phyloP scores from a whole-genome alignment of 2,797 vertebrate genomes.

The Chelon labrosus region DNA sequence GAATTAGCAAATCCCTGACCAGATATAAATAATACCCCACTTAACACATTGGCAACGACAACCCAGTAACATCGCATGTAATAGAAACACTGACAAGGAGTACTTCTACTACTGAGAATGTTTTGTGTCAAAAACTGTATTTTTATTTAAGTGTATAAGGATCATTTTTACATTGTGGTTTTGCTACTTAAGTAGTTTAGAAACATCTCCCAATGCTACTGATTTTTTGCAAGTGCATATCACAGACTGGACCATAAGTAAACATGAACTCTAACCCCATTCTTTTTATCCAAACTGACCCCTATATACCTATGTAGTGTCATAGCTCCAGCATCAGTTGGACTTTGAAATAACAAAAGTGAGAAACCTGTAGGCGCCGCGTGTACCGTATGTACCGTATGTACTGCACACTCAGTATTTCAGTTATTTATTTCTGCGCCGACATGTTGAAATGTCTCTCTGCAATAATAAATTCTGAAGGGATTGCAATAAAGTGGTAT shows the following conservation, averaged over 20 bases:
- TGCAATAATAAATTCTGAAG: constrained; percentile 32
- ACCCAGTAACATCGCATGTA: background rate
- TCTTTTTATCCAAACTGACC: constrained; percentile 1
- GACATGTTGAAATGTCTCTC: constrained; percentile 18
- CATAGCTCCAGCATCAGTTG: constrained; percentile 36
- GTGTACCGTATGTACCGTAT: constrained; percentile 26
- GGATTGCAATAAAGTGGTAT: constrained; percentile 38
- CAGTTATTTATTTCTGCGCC: constrained; percentile 15
- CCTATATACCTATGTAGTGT: background rate
- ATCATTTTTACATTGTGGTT: background rate
- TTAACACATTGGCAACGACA: background rate
- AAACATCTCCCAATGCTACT: background rate
- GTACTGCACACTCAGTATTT: constrained; percentile 27
- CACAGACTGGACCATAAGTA: constrained; percentile 2
- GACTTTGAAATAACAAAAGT: constrained; percentile 39
- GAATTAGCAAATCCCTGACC: background rate
- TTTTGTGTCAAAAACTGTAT: constrained; percentile 22
- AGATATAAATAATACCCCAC: constrained; percentile 1
- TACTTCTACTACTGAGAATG: constrained; percentile 20
- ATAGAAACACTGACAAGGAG: constrained; percentile 4
- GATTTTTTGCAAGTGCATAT: constrained; percentile 1
- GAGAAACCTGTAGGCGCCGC: constrained; percentile 14
- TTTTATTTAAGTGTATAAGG: constrained; percentile 1
- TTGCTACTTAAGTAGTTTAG: background rate
- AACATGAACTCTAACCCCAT: constrained; percentile 8